Percentiles rank a stretch among this genome's conserved stretches.
phyloP scores from a whole-genome alignment of 1,140 invertebrate species.

The Matsumurasca onukii region DNA sequence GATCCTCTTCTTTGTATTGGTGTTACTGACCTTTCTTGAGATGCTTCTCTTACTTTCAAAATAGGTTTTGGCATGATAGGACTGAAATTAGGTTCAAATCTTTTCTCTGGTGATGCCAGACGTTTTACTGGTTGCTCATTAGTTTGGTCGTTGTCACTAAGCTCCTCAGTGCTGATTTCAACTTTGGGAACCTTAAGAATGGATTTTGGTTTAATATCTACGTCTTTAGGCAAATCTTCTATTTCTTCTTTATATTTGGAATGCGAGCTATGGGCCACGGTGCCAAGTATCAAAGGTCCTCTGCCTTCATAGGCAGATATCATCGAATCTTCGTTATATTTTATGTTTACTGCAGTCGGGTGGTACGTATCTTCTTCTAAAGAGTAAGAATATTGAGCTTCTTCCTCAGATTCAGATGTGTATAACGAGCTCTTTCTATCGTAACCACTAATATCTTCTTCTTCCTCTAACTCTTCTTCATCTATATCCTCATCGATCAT shows the following conservation, averaged over 20 bases:
- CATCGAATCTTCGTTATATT: slow-evolving; percentile 22
- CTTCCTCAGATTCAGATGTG: slow-evolving; percentile 34
- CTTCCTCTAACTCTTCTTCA: slow-evolving; percentile 43
- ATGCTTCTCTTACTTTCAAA: slow-evolving; percentile 33
- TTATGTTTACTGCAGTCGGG: slow-evolving; percentile 27
- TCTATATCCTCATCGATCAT: slow-evolving; percentile 47
- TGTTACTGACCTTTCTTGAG: slow-evolving; percentile 20
- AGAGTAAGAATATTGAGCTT: slow-evolving; percentile 20
- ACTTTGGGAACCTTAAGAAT: background rate
- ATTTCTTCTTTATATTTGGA: slow-evolving; percentile 17
- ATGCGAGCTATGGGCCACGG: background rate
- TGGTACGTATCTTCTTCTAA: slow-evolving; percentile 42
- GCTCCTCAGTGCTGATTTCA: background rate
- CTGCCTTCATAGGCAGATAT: slow-evolving; percentile 31
- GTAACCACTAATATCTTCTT: slow-evolving; percentile 29
- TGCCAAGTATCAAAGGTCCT: slow-evolving; percentile 9
- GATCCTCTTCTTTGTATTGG: background rate
- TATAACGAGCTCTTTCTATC: slow-evolving; percentile 32
- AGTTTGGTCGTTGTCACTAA: background rate
- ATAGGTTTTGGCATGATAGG: slow-evolving; percentile 38
- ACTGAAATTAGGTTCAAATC: slow-evolving; percentile 19
- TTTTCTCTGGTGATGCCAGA: slow-evolving; percentile 9
- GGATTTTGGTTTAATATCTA: background rate
- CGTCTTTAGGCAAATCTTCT: no score
- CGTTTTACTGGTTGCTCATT: background rate